A percentile compares a stretch with the other conserved stretches of the same genome.
phyloP scores from a whole-genome alignment of 2,888 invertebrate species.

The Iselma pallidipennis region DNA sequence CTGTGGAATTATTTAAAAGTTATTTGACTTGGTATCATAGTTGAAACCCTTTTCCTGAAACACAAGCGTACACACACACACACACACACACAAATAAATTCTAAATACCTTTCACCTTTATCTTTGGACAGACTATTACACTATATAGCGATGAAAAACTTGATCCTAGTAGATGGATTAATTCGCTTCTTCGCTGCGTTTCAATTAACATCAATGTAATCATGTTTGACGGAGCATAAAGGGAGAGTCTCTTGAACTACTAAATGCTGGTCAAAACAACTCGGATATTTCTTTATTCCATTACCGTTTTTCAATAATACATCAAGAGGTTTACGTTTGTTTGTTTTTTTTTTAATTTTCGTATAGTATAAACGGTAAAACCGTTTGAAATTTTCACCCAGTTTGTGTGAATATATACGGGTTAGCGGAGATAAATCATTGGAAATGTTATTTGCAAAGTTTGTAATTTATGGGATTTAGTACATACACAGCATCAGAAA shows the following conservation, averaged over 20 bases:
- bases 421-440: background rate
- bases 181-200: background rate
- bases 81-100: no score
- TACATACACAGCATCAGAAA: background rate
- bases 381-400: background rate
- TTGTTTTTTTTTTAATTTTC: no score
- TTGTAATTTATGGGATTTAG: background rate
- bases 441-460: background rate
- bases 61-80: no score
- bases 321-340: no score
- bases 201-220: background rate
- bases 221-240: background rate
- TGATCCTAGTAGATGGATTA: background rate
- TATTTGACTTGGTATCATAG: no score
- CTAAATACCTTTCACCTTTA: background rate
- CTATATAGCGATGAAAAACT: no score
- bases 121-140: background rate
- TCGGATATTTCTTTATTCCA: background rate
- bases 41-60: no score
- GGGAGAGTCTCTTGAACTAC: no score
- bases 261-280: background rate
- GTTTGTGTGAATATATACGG: background rate
- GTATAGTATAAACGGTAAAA: no score
- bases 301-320: no score
- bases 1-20: no score